Evolutionary conservation across 2,797 vertebrate genomes (phyloP), one percentile per base, ranked within the genome.

Genomic region (Enteromius radiatus): DNA sequence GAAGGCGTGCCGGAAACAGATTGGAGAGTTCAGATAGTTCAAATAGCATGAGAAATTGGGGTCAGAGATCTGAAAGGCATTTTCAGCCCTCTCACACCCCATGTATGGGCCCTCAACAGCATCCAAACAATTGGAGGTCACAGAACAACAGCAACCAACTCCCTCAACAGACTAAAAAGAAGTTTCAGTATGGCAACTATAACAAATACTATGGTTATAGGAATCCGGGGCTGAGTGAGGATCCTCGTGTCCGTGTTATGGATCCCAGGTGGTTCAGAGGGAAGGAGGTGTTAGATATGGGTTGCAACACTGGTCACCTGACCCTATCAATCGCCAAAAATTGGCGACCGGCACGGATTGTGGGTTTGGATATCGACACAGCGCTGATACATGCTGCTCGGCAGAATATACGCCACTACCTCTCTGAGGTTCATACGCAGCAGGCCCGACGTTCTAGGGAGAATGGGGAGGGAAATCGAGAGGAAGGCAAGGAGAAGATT

Each of bases 131-230:
- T 5, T 77, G 78, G 54, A 79, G 74, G 79, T 59, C 84, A 2
- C 82, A 79, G 43, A 78, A 89, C 68, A 65, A 45, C 38, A 74
- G 87, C 78, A 84, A 78, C 33, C 90, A 90, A 70, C 38, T 43
- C 0, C 91, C 91, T n/a, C 80, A 91, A 2, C 89, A 91, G 15
- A 90, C 88, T 85, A 88, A 88, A 23, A 91, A 91, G 73, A 96
- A 96, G 87, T 98, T 97, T 90, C 96, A 97, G 83, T 98, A 95
- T 4, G 97, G 97, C n/a, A 98, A 98, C 91, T 98, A 98, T 64
- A 96, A 95, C 93, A 96, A 97, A 86, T 99, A 99, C 87, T 99
- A 99, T 1, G 97, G 97, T 41, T 99, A 98, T 87, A 96, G 97
- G 17, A 99, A 98, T 90, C 97, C 97, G 0, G 93, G 94, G 0